phyloP scores from a whole-genome alignment of 2,888 invertebrate species.

The Lumbricus terrestris region DNA sequence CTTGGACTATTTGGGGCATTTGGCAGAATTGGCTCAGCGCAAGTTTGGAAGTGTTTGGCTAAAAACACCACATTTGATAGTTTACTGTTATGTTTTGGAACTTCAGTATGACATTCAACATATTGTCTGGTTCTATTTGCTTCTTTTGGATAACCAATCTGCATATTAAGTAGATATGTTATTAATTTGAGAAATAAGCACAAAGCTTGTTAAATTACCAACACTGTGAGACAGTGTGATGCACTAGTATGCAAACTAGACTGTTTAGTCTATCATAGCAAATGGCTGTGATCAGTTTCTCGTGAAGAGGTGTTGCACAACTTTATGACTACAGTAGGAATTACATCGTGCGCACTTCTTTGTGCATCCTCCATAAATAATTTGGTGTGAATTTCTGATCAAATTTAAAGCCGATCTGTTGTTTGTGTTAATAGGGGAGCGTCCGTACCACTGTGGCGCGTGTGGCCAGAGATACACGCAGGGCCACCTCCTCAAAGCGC shows the following conservation, averaged over 20 bases:
- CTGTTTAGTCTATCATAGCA: too few relatives aligned
- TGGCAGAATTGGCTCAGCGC: background rate
- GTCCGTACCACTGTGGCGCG: conserved; percentile 58
- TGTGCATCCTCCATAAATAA: background rate
- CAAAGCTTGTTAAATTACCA: too few relatives aligned
- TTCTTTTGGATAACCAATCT: too few relatives aligned
- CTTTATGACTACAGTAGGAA: background rate
- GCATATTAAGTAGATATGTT: too few relatives aligned
- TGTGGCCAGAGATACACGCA: conserved; percentile 60
- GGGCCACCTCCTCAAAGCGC: conserved; percentile 58
- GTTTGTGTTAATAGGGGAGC: conserved; percentile 47
- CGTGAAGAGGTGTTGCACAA: background rate
- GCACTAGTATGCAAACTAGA: too few relatives aligned
- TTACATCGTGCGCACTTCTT: background rate
- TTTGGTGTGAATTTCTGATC: background rate
- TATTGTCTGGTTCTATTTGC: too few relatives aligned
- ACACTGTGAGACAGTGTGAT: too few relatives aligned
- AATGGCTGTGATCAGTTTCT: background rate
- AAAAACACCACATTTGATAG: background rate
- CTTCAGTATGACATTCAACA: background rate
- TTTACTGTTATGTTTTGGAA: background rate
- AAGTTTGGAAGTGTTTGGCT: background rate
- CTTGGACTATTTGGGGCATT: background rate
- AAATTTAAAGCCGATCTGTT: background rate
- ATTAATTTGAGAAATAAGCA: too few relatives aligned